Conservation (phyloP, 2,888 invertebrate species). For the Serrognathus titanus region DNA sequence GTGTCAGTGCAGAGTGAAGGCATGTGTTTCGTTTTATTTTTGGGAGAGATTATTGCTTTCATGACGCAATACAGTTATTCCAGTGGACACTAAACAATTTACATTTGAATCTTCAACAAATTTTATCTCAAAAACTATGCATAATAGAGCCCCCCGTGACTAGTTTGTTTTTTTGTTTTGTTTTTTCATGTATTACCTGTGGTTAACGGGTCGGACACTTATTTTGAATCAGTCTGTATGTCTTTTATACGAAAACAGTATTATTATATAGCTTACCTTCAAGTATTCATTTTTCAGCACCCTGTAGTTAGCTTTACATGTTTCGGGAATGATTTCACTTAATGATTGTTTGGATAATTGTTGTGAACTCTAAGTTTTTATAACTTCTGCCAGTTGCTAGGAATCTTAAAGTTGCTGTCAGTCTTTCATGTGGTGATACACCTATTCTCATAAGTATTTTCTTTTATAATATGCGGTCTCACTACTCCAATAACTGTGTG, state of each 20-base stretch:
- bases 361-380: conserved; percentile 30
- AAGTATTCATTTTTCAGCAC: conserved; percentile 20
- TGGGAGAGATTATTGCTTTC: no score
- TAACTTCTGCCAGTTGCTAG: conserved; percentile 34
- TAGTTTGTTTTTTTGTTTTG: no score
- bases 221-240: no score
- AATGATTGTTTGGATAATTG: conserved; percentile 32
- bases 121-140: no score
- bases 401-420: conserved; percentile 30
- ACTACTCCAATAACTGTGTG: conserved; percentile 27
- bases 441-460: conserved; percentile 24
- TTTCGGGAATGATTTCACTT: conserved; percentile 19
- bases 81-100: no score
- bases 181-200: no score
- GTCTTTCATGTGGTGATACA: conserved; percentile 31
- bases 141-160: no score
- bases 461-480: conserved; percentile 25
- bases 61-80: no score
- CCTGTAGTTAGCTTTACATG: conserved; percentile 16
- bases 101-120: no score
- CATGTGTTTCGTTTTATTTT: no score
- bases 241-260: conserved; percentile 10
- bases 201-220: no score
- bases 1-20: no score
- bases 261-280: conserved; percentile 19